Conservation (phyloP, 2,797 vertebrate genomes). For the Loriculus beryllinus region DNA sequence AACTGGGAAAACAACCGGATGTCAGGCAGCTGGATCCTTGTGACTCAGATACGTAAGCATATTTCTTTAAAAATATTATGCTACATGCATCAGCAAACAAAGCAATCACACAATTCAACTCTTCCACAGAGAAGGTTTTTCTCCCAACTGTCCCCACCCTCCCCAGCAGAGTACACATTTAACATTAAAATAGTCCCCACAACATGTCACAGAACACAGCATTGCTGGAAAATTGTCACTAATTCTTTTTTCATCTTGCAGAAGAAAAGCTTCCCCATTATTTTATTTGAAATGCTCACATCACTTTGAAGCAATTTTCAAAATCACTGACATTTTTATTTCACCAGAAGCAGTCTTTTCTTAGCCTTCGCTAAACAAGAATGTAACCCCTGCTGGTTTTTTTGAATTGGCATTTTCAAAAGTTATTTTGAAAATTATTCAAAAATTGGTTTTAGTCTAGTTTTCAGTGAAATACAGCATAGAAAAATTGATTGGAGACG, state of each 20-base stretch:
- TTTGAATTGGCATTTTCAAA: slow-evolving; percentile 34
- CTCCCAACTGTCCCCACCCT: background rate
- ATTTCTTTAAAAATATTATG: background rate
- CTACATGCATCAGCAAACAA: background rate
- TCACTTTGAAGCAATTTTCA: slow-evolving; percentile 44
- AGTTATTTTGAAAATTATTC: slow-evolving; percentile 40
- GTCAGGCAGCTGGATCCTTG: background rate
- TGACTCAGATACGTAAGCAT: background rate
- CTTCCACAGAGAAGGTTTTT: background rate
- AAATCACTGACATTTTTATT: slow-evolving; percentile 52
- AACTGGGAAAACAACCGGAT: background rate
- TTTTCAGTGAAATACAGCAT: background rate
- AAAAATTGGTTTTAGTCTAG: background rate
- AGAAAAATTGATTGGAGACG: background rate
- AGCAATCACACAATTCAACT: background rate
- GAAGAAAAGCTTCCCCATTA: background rate
- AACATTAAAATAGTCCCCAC: background rate
- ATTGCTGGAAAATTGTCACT: background rate
- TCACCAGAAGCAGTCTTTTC: background rate
- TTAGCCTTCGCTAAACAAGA: background rate
- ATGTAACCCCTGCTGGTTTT: slow-evolving; percentile 8
- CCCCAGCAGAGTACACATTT: background rate
- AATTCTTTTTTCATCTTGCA: slow-evolving; percentile 14
- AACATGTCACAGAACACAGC: background rate
- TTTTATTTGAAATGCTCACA: slow-evolving; percentile 31